phyloP scores from a whole-genome alignment of 2,113 vertebrate genomes.

The Dipodomys spectabilis region DNA sequence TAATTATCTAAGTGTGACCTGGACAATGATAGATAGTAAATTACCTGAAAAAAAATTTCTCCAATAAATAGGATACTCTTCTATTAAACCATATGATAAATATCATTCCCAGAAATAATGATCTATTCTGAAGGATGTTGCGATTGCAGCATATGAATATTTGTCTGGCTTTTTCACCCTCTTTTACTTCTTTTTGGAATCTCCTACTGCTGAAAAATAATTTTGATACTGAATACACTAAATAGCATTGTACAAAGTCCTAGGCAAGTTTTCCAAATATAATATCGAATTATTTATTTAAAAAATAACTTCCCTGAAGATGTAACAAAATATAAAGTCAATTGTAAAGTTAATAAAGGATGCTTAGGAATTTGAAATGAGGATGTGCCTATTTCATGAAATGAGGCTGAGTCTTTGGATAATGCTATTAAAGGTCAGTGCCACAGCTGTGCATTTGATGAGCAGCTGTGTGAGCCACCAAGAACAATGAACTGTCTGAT shows the following conservation, averaged over 20 bases:
- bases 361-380: conserved; percentile 70
- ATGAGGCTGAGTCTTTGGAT: conserved; percentile 61
- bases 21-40: background rate
- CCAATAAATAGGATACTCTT: background rate
- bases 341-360: conserved; percentile 57
- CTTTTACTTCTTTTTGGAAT: conserved; percentile 41
- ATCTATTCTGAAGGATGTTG: background rate
- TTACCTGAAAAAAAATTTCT: background rate
- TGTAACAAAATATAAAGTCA: conserved; percentile 65
- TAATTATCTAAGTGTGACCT: background rate
- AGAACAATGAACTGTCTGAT: conserved; percentile 74
- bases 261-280: conserved; percentile 30
- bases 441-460: conserved; percentile 77
- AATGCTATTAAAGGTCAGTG: conserved; percentile 75
- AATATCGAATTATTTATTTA: conserved; percentile 44
- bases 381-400: conserved; percentile 46
- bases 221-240: background rate
- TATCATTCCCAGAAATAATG: background rate
- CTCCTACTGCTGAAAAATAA: background rate
- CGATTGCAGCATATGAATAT: background rate
- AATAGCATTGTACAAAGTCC: background rate
- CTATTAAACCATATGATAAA: background rate
- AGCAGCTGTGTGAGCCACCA: conserved; percentile 69
- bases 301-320: background rate
- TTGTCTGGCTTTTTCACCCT: conserved; percentile 13